These are phyloP conservation scores for Propithecus coquereli DNA, from an alignment of 2,113 vertebrate species.

Conservation along the genomic window DNA sequence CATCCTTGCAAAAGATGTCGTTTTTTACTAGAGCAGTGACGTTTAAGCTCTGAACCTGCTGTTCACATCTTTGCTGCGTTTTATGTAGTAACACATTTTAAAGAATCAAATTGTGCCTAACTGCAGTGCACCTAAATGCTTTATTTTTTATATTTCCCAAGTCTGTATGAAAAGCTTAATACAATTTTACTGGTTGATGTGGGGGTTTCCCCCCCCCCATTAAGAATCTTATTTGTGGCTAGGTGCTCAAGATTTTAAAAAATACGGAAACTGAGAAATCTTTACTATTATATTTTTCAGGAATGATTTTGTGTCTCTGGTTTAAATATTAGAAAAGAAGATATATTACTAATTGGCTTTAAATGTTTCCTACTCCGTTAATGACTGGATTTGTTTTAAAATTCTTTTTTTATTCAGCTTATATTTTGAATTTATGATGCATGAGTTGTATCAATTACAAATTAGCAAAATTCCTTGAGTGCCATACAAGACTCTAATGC, in stretches of 20 bases:
- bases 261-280: background rate
- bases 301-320: background rate
- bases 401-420: background rate
- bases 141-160: background rate
- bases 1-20: slow-evolving; percentile 1
- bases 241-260: background rate
- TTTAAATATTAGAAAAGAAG: slow-evolving; percentile 20
- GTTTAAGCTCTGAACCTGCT: background rate
- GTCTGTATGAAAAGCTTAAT: slow-evolving; percentile 7
- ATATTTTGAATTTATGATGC: background rate
- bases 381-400: background rate
- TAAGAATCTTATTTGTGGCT: background rate
- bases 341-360: background rate
- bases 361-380: background rate
- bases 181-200: background rate
- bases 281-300: background rate
- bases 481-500: background rate
- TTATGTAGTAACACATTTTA: background rate
- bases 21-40: background rate
- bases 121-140: background rate
- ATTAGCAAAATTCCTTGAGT: background rate
- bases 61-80: background rate
- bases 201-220: fast-evolving
- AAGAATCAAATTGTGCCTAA: background rate
- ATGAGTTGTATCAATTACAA: background rate